Evolutionary conservation across 2,113 vertebrate species (phyloP).

Genomic region (Lipotes vexillifer): DNA sequence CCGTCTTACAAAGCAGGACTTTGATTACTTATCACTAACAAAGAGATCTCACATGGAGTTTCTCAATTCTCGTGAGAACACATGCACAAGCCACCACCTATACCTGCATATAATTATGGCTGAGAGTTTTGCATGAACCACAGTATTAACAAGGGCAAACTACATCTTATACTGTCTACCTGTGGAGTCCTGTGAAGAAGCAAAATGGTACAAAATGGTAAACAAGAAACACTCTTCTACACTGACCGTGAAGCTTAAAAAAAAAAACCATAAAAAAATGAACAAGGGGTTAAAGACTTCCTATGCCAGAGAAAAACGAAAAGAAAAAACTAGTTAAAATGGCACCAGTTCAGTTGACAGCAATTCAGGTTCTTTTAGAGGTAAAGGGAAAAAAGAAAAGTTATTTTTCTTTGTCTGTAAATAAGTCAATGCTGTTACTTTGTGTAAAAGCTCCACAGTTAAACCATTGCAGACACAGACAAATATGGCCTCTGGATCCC

Average conservation of each 20-base stretch:
- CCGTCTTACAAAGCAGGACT: slow-evolving; percentile 9
- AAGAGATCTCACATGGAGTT: neutral
- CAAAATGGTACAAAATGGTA: neutral
- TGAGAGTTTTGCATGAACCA: neutral
- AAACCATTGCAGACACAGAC: neutral
- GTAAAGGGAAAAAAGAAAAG: neutral
- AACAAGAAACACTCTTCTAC: slow-evolving; percentile 26
- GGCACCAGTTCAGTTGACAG: neutral
- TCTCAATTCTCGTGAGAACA: neutral
- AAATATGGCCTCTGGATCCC: neutral
- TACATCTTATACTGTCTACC: neutral
- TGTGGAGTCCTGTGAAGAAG: neutral
- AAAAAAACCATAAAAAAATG: slow-evolving; percentile 3
- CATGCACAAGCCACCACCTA: neutral
- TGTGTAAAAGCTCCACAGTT: neutral
- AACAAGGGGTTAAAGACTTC: slow-evolving; percentile 38
- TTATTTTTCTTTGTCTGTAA: neutral
- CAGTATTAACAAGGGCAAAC: neutral
- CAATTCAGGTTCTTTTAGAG: slow-evolving; percentile 31
- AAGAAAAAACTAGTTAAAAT: slow-evolving; percentile 18
- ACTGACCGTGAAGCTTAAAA: neutral
- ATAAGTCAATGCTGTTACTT: neutral
- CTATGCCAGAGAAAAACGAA: neutral
- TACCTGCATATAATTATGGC: neutral
- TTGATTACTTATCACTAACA: neutral